Percentiles rank a stretch among this genome's conserved stretches.
Evolutionary conservation across 2,113 vertebrate genomes (phyloP).

Genomic region (Prinia subflava): DNA sequence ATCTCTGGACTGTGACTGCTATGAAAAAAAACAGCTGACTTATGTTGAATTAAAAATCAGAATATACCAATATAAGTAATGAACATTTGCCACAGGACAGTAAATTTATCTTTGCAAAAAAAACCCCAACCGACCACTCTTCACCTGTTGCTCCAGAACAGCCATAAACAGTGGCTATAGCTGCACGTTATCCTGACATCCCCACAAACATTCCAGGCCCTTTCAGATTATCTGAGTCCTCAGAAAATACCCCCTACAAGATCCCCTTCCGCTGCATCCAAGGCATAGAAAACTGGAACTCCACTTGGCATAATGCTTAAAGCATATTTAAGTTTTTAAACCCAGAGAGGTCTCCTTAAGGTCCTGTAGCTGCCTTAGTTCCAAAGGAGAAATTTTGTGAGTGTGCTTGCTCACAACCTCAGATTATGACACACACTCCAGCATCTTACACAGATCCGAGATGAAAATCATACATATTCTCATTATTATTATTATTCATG

Average conservation of each 20-base stretch:
- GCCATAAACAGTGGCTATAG: neutral
- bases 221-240: neutral
- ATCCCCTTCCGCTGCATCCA: neutral
- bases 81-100: neutral
- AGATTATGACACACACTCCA: neutral
- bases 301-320: neutral
- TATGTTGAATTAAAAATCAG: neutral
- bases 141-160: neutral
- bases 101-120: neutral
- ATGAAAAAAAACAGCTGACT: neutral
- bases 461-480: neutral
- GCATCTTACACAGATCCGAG: neutral
- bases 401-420: neutral
- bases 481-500: neutral
- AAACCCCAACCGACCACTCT: rapidly evolving
- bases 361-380: neutral
- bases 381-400: neutral
- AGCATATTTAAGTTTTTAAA: neutral
- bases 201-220: neutral
- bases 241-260: neutral
- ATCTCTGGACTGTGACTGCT: neutral
- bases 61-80: neutral
- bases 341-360: neutral
- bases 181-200: neutral
- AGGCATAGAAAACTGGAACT: neutral